Base-by-base conservation (phyloP, 2,797 vertebrate genomes). In the Malurus splendens region DNA sequence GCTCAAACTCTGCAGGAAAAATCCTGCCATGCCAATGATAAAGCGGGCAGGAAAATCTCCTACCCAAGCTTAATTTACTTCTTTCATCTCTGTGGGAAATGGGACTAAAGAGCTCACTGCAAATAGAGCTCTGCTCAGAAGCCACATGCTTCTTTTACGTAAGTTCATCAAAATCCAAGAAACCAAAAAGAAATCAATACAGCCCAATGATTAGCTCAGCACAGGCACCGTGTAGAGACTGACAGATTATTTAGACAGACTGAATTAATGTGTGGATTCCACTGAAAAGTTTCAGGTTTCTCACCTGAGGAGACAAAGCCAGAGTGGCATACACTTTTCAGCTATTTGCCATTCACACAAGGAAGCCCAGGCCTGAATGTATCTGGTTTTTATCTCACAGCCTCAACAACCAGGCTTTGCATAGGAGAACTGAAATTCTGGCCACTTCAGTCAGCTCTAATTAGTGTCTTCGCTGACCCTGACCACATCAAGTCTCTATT, bases 161-260 rank as follows among this genome's bases (percentile, higher is more conserved):
- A 68, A 75, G 30, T 66, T 80, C 75, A 77, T 80, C 27, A 77
- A 67, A 82, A 78, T 75, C 32, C 67, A 89, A 68, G 62, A 85
- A 89, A 48, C 11, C 5, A 33, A 90, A 83, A 86, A 75, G 23
- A 85, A 89, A 85, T 86, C 89, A 60, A 87, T 73, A 60, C 7
- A 82, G 38, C 8, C 42, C 36, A 85, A 17, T 47, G 19, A 91
- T 87, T 66, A 73, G 32, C 44, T 74, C 2, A 0, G 17, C 86
- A 32, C 9, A 68, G 52, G 38, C 72, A 68, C 17, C 42, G 14
- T 3, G 2, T 19, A 72, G 20, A 83, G 77, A 39, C 38, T 32
- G 51, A 57, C 13, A 64, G 59, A 82, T 86, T 61, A 79, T 77
- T 91, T 52, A 74, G 42, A 56, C 12, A 79, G 39, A 68, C 45